A percentile compares a stretch with the other conserved stretches of the same genome.
These are phyloP conservation scores for Phocides pigmalion DNA, from an alignment of 1,140 invertebrate genomes.

Conservation along the genomic window DNA sequence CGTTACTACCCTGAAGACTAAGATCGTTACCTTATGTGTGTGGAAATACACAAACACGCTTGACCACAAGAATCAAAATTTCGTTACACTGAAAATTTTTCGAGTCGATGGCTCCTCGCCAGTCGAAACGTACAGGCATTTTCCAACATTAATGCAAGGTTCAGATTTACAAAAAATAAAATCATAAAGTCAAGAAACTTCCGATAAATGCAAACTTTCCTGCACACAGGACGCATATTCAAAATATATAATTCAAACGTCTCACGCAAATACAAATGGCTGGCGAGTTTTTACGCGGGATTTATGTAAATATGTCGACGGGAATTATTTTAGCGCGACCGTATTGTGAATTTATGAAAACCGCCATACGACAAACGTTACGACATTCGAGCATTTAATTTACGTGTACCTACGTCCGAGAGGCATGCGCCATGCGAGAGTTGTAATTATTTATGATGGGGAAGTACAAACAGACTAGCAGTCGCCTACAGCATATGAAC, in stretches of 20 bases:
- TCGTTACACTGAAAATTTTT: too few species aligned
- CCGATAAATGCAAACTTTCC: background rate
- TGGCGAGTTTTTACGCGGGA: constrained; percentile 7
- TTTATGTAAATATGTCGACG: constrained; percentile 5
- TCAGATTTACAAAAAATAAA: too few species aligned
- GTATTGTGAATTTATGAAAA: constrained; percentile 4
- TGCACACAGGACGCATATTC: background rate
- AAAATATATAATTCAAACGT: constrained; percentile 18
- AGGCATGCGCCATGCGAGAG: background rate
- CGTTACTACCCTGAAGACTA: too few species aligned
- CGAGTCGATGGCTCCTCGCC: too few species aligned
- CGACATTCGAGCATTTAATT: background rate
- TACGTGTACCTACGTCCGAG: background rate
- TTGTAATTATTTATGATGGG: too few species aligned
- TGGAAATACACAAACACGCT: too few species aligned
- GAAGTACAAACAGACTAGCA: too few species aligned
- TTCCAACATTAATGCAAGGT: too few species aligned
- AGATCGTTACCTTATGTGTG: too few species aligned
- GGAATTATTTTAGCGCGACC: constrained; percentile 7
- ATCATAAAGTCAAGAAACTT: constrained; percentile 15
- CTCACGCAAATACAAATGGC: constrained; percentile 11
- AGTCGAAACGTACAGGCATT: too few species aligned
- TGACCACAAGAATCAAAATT: too few species aligned
- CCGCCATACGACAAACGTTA: constrained; percentile 2
- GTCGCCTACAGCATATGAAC: too few species aligned